Evolutionary conservation across 2,888 invertebrate species (phyloP).

Genomic region (Xestoiulus laeticollis): DNA sequence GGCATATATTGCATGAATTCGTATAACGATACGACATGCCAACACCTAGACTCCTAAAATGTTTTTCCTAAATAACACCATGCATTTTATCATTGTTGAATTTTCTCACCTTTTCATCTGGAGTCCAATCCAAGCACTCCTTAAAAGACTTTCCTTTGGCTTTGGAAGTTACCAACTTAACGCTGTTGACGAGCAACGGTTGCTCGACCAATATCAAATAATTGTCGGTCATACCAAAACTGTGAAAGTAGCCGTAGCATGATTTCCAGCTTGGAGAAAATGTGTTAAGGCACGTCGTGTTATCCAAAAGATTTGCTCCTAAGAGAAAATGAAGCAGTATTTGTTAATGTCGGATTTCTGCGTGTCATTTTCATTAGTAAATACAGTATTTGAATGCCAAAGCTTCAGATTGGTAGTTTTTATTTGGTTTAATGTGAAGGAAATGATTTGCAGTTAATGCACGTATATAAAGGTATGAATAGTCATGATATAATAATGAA

Average conservation of each 20-base stretch:
- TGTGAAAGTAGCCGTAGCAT: constrained; percentile 66
- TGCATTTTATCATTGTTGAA: too few relatives aligned
- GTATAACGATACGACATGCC: too few relatives aligned
- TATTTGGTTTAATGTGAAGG: not conserved
- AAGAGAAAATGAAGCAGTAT: not conserved
- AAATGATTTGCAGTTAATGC: not conserved
- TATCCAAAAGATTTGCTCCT: constrained; percentile 51
- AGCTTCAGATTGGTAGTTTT: not conserved
- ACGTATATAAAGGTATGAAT: not conserved
- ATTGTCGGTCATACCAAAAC: constrained; percentile 69
- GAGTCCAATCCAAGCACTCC: constrained; percentile 64
- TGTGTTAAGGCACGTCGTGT: constrained; percentile 61
- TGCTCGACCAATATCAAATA: constrained; percentile 69
- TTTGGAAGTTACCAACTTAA: constrained; percentile 64
- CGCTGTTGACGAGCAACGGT: constrained; percentile 65
- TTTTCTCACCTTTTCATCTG: constrained; percentile 55
- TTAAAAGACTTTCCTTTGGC: constrained; percentile 62
- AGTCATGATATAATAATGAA: not conserved
- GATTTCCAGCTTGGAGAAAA: constrained; percentile 63
- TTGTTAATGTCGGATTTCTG: too few relatives aligned
- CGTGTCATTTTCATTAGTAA: too few relatives aligned
- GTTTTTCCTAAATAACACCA: not conserved
- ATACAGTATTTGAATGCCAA: not conserved
- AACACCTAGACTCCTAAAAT: too few relatives aligned
- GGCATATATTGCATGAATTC: too few relatives aligned